Percentiles rank a stretch among this genome's conserved stretches.
phyloP scores from a whole-genome alignment of 2,888 invertebrate species.

The Terebella lapidaria region DNA sequence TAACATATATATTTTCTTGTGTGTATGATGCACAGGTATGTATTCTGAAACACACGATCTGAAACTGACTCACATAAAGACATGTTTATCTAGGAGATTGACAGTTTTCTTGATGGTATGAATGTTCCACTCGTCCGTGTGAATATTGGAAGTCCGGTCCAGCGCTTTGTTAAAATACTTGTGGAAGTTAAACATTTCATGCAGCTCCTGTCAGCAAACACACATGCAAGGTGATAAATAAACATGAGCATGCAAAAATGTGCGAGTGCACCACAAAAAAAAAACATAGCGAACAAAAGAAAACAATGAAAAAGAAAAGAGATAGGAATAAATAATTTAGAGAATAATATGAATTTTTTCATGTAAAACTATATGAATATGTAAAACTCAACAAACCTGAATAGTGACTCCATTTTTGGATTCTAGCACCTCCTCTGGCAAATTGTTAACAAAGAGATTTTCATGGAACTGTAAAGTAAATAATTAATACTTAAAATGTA shows the following conservation, averaged over 20 bases:
- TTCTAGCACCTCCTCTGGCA: conserved; percentile 28
- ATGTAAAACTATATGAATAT: conserved; percentile 1
- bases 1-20: neutral
- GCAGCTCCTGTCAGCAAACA: conserved; percentile 39
- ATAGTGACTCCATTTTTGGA: conserved; percentile 32
- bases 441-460: conserved; percentile 11
- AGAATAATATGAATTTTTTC: no score
- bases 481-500: no score
- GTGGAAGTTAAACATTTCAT: conserved; percentile 33
- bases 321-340: no score
- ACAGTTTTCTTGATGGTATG: conserved; percentile 33
- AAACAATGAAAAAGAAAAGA: no score
- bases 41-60: no score
- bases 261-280: no score
- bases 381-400: conserved; percentile 24
- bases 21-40: neutral
- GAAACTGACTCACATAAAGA: conserved; percentile 24
- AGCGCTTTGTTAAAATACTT: conserved; percentile 35
- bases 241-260: no score
- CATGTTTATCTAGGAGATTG: conserved; percentile 28
- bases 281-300: no score
- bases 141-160: conserved; percentile 42
- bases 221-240: no score
- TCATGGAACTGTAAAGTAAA: conserved; percentile 15
- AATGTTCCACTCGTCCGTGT: conserved; percentile 48